Evolutionary conservation across 2,888 invertebrate genomes (phyloP), one percentile per base, ranked within the genome.

Genomic region (Agonopterix alstromeriana): DNA sequence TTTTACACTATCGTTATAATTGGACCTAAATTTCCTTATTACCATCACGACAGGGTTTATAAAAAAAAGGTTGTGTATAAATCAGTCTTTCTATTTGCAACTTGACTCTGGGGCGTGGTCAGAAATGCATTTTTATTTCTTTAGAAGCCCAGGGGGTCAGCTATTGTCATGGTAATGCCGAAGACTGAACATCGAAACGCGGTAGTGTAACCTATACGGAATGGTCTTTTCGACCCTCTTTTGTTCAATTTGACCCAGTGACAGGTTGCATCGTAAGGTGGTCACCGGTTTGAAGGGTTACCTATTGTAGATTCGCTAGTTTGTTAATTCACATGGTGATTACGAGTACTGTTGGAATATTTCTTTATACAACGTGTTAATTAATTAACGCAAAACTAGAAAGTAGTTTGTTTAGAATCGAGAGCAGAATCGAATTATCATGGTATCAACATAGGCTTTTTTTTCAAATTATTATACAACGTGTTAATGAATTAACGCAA

Each of bases 161-260:
- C 69, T 54, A 68, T 83, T 85, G 79, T 84, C 50, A 82, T 82
- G 79, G 58, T 69, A 78, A 81, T 75, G 56, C 54, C 45, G 51
- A 52, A 56, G 62, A 54, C 58, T 56, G 46, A 56, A 67, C 70
- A 63, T 73, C 66, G 66, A 60, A 70, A 74, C 70, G 68, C 72
- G 68, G 71, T 61, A 68, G 70, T 65, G 67, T 63, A 73, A 73
- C 75, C 73, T 67, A 76, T 77, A 71, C 58, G 53, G 55, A 53
- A 58, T 57, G 56, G 54, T 60, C 27, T 27, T 58, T 63, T 62
- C 61, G 62, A 63, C 49, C 61, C 60, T 67, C 42, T 67, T 71
- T 82, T 77, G 74, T 79, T 61, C 51, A 46, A 45, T 57, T 56
- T 85, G 82, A 83, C 83, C 83, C 69, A 63, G 51, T 62, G 66